Base-by-base conservation (phyloP, 2,888 invertebrate species). In the Cosmopolites sordidus region DNA sequence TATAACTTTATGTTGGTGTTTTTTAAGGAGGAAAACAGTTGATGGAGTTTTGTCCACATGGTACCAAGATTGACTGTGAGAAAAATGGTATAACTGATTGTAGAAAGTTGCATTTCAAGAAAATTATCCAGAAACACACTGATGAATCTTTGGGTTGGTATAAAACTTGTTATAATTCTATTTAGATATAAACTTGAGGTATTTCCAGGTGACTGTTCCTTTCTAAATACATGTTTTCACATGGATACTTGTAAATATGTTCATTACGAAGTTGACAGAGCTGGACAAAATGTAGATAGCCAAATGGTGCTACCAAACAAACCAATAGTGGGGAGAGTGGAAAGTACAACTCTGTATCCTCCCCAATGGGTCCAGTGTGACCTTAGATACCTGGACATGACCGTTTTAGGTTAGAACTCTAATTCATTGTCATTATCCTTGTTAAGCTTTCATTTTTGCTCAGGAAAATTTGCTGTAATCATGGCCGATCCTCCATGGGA, bases 401-500 rank as follows among this genome's bases (percentile, higher is more conserved):
- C 89, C 0, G 88, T 90, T 46, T 76, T 95, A 69, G 93, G 92
- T 76, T 12, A 22, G n/a, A 22, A 22, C 22, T 22, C 22, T 8
- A 22, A 22, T 33, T 6, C 11, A 9, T 9, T 33, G 11, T 33
- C 3, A n/a, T 11, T 33, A 6, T 33, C 9, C 27, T 27, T 9
- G 9, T 6, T 27, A 27, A 27, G 6, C 27, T 27, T 46, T 22
- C 5, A 6, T 27, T 27, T 27, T 27, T 33, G 8, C 12, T 8
- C 41, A 80, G 89, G 90, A n/a, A 97, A 98, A 77, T 98, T 96
- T 77, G 92, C 96, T 0, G 96, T 98, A 2, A 92, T 98, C 61
- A 98, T 98, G 98, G 97, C 97, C 27, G 95, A 96, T 74, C 96
- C 96, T 0, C 98, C 97, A 0, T 98, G 97, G 98, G 98, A 98